Percentiles rank a stretch among this genome's conserved stretches.
These are phyloP conservation scores for Polypedilum pembai DNA, from an alignment of 1,140 invertebrate species.

Conservation along the genomic window DNA sequence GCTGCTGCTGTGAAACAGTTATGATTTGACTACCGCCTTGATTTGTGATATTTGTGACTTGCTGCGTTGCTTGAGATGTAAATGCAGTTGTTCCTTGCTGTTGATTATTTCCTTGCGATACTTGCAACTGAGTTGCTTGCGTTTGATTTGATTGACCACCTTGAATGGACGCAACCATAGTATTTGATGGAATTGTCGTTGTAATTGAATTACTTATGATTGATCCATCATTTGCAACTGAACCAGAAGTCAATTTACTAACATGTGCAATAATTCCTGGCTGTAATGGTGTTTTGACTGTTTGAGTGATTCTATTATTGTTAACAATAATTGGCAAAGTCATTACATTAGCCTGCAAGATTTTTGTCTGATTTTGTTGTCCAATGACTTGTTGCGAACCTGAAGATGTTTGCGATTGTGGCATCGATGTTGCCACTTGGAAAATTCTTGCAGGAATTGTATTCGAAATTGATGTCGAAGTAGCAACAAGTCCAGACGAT, in stretches of 20 bases:
- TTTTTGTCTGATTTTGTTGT: conserved; percentile 33
- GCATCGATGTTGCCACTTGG: conserved; percentile 38
- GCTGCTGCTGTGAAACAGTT: conserved; percentile 2
- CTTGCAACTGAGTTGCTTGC: neutral
- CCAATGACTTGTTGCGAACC: conserved; percentile 39
- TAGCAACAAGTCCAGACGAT: neutral
- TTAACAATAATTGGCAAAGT: conserved; percentile 40
- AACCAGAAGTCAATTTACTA: neutral
- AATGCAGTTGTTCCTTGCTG: neutral
- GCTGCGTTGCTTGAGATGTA: neutral
- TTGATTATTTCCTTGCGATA: conserved; percentile 9
- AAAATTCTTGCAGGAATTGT: conserved; percentile 39
- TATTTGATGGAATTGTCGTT: conserved; percentile 23
- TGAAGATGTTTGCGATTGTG: conserved; percentile 32
- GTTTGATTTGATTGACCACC: neutral
- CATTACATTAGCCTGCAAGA: conserved; percentile 38
- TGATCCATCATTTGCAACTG: neutral
- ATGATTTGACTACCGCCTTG: neutral
- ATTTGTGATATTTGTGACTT: neutral
- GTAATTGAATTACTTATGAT: conserved; percentile 1
- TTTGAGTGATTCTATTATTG: conserved; percentile 29
- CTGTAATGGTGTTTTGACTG: conserved; percentile 2
- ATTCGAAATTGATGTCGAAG: conserved; percentile 36
- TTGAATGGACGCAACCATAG: conserved; percentile 19
- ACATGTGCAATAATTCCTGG: conserved; percentile 6